Evolutionary conservation across 2,797 vertebrate genomes (phyloP).

Genomic region (Nyctibius grandis): DNA sequence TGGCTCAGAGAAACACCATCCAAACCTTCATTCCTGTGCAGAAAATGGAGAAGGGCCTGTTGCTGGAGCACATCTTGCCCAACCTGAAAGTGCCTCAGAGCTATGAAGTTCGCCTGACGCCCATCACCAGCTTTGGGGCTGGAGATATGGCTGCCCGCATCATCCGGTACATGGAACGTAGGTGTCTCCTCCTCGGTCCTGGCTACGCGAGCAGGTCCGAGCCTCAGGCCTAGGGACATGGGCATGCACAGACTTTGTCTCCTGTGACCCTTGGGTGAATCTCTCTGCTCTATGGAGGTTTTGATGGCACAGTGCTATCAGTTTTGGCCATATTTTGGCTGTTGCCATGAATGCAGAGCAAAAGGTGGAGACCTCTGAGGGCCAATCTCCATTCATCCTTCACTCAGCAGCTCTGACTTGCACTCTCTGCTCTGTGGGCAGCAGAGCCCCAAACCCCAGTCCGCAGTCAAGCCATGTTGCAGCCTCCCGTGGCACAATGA

Average conservation of each 20-base stretch:
- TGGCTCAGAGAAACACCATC: conserved; percentile 68
- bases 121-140: conserved; percentile 87
- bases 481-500: neutral
- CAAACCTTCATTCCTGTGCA: conserved; percentile 83
- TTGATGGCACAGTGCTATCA: neutral
- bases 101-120: conserved; percentile 89
- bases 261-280: neutral
- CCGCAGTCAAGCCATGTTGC: neutral
- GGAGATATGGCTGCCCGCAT: conserved; percentile 85
- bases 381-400: neutral
- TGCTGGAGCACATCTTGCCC: conserved; percentile 83
- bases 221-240: neutral
- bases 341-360: neutral
- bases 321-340: neutral
- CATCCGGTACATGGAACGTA: conserved; percentile 95
- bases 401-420: neutral
- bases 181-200: conserved; percentile 67
- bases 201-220: neutral
- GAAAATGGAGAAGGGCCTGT: conserved; percentile 85
- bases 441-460: neutral
- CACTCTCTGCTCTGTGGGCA: neutral
- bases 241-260: neutral
- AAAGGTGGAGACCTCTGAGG: neutral
- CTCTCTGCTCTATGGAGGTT: neutral
- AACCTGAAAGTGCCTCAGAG: conserved; percentile 89